Base-by-base conservation (phyloP, 2,888 invertebrate species). In the Xestia rhomboidea region DNA sequence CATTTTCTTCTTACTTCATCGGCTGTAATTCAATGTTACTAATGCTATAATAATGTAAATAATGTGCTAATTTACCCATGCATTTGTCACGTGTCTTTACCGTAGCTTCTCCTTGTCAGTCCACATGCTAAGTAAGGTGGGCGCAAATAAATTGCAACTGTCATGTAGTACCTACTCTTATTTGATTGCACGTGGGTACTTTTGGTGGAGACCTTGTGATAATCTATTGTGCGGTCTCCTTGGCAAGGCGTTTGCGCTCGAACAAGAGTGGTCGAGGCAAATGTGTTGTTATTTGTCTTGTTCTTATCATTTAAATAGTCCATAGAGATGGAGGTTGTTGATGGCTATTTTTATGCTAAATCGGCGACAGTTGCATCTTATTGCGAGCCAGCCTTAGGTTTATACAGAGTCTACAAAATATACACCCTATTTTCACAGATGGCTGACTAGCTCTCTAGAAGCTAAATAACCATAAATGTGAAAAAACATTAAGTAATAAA, bases 121-220 rank as follows among this genome's bases (percentile, higher is more conserved):
- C 81, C 78, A 51, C 76, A 38, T 66, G 74, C 27, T 75, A 86
- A 79, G 77, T 80, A 84, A 80, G 78, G 95, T 94, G 92, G 94
- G 94, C 91, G 93, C 92, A 88, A 91, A 92, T 91, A 92, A 93
- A 94, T 93, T 93, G 91, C 93, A 91, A 77, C 87, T 91, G 93
- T 93, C 91, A 89, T 90, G 88, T 91, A 85, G 77, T 83, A 84
- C 71, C 46, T 71, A 77, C 70, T 75, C 72, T 67, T 81, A 85
- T 88, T 83, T 89, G 91, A 94, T 92, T 88, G 89, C 92, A 95
- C 94, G 95, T 95, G 94, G 93, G 95, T 93, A 95, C 91, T 93
- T 93, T 92, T 92, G 92, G 92, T 83, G 90, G 83, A 91, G 94
- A 93, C 95, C 95, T 95, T 94, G 94, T 90, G 81, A 93, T 93